Conservation (phyloP, 1,140 invertebrate genomes). For the Drosophila fuyamai region DNA sequence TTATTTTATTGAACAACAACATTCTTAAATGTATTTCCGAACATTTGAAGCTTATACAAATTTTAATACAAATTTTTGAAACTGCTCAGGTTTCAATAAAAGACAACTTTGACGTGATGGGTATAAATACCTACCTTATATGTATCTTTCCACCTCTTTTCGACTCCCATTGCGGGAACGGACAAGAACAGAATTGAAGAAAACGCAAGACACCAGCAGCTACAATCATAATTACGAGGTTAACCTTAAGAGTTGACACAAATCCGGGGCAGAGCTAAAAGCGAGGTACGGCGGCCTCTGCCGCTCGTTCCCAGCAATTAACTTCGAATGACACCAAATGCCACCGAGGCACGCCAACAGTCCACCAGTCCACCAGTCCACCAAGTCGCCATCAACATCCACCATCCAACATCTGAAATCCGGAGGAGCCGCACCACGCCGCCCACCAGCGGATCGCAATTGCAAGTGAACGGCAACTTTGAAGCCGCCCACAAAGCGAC, state of each 20-base stretch:
- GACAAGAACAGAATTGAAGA: slow-evolving; percentile 42
- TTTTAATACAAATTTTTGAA: too few relatives aligned
- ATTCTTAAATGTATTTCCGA: too few relatives aligned
- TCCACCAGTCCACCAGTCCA: slow-evolving; percentile 15
- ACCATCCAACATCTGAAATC: slow-evolving; percentile 27
- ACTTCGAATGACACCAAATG: slow-evolving; percentile 83
- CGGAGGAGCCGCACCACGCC: slow-evolving; percentile 37
- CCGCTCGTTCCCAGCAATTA: slow-evolving; percentile 79
- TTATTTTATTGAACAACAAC: too few relatives aligned
- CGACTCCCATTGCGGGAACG: slow-evolving; percentile 12
- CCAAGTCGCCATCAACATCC: slow-evolving; percentile 21
- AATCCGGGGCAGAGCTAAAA: slow-evolving; percentile 61
- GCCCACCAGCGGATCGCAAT: slow-evolving; percentile 69
- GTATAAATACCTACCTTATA: neutral
- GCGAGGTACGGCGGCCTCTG: slow-evolving; percentile 48
- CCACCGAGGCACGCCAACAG: slow-evolving; percentile 75
- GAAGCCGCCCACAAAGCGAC: slow-evolving; percentile 74
- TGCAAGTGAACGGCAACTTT: slow-evolving; percentile 81
- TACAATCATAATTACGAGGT: slow-evolving; percentile 79
- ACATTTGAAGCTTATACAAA: too few relatives aligned
- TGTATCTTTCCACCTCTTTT: neutral
- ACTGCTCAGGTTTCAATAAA: too few relatives aligned
- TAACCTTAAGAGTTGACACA: slow-evolving; percentile 83
- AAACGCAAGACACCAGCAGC: slow-evolving; percentile 54
- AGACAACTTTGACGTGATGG: neutral